phyloP scores from a whole-genome alignment of 2,888 invertebrate species.

The Conomelus anceps region DNA sequence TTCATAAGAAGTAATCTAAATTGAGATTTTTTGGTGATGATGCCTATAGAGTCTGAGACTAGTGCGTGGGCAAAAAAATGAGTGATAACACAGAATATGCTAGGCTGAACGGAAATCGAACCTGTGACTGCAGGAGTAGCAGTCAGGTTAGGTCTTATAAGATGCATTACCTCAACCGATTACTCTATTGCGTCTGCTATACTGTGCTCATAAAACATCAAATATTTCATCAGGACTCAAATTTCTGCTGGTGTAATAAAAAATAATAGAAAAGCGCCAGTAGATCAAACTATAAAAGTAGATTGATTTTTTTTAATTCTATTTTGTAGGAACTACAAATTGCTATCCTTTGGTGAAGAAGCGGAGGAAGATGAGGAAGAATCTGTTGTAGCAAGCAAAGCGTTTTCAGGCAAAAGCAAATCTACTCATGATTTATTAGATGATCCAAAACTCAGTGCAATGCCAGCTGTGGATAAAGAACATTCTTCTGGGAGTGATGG shows the following conservation, averaged over 20 bases:
- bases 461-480: constrained; percentile 50
- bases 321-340: constrained; percentile 74
- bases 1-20: too few relatives aligned
- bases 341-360: constrained; percentile 93
- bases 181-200: too few relatives aligned
- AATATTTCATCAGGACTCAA: too few relatives aligned
- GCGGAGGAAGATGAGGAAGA: constrained; percentile 95
- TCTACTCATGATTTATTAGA: constrained; percentile 88
- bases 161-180: too few relatives aligned
- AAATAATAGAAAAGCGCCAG: neutral
- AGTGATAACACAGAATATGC: too few relatives aligned
- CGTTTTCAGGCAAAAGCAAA: constrained; percentile 76
- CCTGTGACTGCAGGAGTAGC: too few relatives aligned
- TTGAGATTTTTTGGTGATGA: too few relatives aligned
- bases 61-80: too few relatives aligned
- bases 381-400: constrained; percentile 54
- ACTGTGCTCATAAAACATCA: too few relatives aligned
- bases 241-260: neutral
- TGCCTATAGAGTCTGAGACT: too few relatives aligned
- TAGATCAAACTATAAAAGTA: neutral
- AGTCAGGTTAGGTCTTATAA: too few relatives aligned
- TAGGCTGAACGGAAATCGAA: too few relatives aligned
- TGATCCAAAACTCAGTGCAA: constrained; percentile 76
- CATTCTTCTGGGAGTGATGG: constrained; percentile 37
- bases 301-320: neutral